Base-by-base conservation (phyloP, 1,140 invertebrate genomes). In the Magallana gigas region DNA sequence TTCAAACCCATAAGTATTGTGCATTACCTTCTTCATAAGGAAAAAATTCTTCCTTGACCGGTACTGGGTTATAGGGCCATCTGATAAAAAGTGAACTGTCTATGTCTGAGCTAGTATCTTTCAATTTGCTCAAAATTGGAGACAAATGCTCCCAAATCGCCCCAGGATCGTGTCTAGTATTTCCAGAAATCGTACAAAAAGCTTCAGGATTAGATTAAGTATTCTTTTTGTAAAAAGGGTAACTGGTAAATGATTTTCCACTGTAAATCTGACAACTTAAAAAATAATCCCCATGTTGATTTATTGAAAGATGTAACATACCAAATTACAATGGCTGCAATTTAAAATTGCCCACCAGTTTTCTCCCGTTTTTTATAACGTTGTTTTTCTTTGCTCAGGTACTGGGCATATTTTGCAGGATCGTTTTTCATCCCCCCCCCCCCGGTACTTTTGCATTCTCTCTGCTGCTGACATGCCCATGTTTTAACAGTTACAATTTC, bases 21-120 rank as follows among this genome's bases (percentile, higher is more conserved):
- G 85, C 7, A 80, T 8, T 4, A 80, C 23, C 62, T 84, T 11
- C 1, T 76, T 23, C 48, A 81, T 36, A 3, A 86, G 12, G 36
- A 48, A 86, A 29, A 86, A 86, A 64, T 91, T 90, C 3, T 57
- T 58, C 23, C 89, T 89, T 76, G 87, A 87, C 36, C 90, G 18
- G 64, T 92, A 92, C 56, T 91, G 91, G 0, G 85, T 84, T 1
- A 85, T 88, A 57, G 90, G 90, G 23, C 88, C 86, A 88, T 92
- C 90, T 62, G 23, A 82, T 12, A 90, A 68, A 84, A 92, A 92
- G 83, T 92, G 90, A 76, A 91, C 12, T 6, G 16, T 91, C 81
- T n/a, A 91, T 64, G 48, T 56, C 58, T 56, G 87, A 89, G 58
- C 89, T 71, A 84, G 83, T 71, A 12, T 83, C 56, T 82, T 57